Percentiles rank a stretch among this genome's conserved stretches.
These are phyloP conservation scores for Ochropleura leucogaster DNA, from an alignment of 2,888 invertebrate genomes.

Conservation along the genomic window DNA sequence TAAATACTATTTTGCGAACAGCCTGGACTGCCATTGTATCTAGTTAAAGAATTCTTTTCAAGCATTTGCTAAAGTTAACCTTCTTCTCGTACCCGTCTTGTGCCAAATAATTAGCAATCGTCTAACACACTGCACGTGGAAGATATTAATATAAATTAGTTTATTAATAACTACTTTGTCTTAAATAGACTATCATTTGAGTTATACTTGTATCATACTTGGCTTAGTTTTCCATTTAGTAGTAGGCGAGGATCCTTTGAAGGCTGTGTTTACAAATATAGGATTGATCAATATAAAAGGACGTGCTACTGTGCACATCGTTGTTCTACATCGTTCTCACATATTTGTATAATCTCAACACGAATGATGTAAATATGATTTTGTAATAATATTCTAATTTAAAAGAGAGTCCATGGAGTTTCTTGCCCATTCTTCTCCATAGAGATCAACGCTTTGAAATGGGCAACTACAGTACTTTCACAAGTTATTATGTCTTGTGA, in stretches of 20 bases:
- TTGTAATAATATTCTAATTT: no score
- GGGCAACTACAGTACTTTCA: no score
- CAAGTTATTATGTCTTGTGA: no score
- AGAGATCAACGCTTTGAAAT: no score
- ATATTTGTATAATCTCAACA: no score
- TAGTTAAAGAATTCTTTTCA: background rate
- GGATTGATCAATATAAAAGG: background rate
- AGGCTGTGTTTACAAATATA: background rate
- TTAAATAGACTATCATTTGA: constrained; percentile 10
- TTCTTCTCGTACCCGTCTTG: background rate
- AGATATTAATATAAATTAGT: constrained; percentile 31
- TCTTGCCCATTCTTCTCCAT: no score
- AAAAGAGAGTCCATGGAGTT: no score
- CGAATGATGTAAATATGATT: no score
- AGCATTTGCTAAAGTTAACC: background rate
- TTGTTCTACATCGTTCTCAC: no score
- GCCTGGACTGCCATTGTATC: background rate
- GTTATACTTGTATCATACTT: constrained; percentile 22
- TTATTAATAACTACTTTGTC: constrained; percentile 29
- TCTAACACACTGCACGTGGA: constrained; percentile 47
- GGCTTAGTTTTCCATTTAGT: background rate
- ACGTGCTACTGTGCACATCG: no score
- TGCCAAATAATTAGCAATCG: constrained; percentile 61
- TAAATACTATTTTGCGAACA: background rate
- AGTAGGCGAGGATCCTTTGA: background rate